These are phyloP conservation scores for Yponomeuta sedellus DNA, from an alignment of 2,888 invertebrate genomes.

Conservation along the genomic window DNA sequence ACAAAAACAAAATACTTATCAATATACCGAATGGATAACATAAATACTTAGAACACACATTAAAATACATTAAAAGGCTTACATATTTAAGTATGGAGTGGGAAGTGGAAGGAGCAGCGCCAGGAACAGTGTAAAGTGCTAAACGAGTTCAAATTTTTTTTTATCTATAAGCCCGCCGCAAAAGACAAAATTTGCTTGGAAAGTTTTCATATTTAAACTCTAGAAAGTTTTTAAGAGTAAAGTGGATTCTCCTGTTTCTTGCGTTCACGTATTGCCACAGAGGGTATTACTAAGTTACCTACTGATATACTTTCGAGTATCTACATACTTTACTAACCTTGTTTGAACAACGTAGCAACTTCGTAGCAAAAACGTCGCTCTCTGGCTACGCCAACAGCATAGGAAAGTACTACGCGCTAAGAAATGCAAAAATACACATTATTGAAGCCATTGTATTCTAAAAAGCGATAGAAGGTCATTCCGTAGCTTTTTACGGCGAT, in stretches of 20 bases:
- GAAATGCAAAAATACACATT: not conserved
- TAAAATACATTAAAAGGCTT: too few species aligned
- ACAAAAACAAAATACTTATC: too few species aligned
- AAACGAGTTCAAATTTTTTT: not conserved
- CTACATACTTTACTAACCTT: too few species aligned
- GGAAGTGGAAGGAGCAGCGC: not conserved
- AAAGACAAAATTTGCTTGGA: not conserved
- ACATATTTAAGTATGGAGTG: too few species aligned
- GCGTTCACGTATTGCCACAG: too few species aligned
- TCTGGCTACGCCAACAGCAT: not conserved
- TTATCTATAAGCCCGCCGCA: not conserved
- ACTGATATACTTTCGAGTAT: too few species aligned
- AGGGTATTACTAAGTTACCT: too few species aligned
- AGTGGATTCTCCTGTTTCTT: not conserved
- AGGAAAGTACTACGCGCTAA: not conserved
- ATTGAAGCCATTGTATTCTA: too few species aligned
- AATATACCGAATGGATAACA: too few species aligned
- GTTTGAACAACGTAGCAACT: not conserved
- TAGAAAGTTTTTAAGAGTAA: not conserved
- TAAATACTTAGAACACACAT: too few species aligned
- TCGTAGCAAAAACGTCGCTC: not conserved
- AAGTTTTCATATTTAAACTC: not conserved
- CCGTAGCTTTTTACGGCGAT: too few species aligned
- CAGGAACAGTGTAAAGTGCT: not conserved
- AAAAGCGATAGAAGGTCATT: too few species aligned